Evolutionary conservation across 2,113 vertebrate species (phyloP), one percentile per base, ranked within the genome.

Genomic region (Epinephelus moara): DNA sequence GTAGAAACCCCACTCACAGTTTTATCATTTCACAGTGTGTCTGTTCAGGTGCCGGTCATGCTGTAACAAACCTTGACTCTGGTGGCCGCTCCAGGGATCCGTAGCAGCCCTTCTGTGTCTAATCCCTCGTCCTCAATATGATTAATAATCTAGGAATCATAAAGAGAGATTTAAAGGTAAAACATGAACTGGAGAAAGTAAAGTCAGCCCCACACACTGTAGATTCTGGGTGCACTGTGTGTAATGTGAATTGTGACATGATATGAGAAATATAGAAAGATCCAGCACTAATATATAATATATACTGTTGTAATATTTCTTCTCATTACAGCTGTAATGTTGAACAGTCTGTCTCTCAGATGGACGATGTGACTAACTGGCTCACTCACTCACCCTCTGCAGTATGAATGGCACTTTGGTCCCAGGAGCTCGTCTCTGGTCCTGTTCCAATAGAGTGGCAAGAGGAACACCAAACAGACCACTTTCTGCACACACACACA

Each of bases 71-170:
- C 98, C 97, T 99, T 99, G 81, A 99, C 91, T 95, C 98, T 95
- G 21, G 93, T 90, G 13, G 97, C 95, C 19, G 93, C 96, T 93
- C 98, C 98, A 53, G 98, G 97, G 89, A 99, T 97, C 88, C 98
- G 94, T 59, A 99, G 95, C 86, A 99, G 95, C 2, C 98, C 98
- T 93, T 99, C 98, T 0, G 97, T 99, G 88, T 97, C 96, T 81
- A 99, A 93, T 49, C 97, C 97, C 67, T 96, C 94, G 4, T 97
- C 95, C 91, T 99, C 97, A 66, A 99, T 98, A 57, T 96, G 97
- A 73, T 84, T 94, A 87, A 99, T 96, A 5, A 99, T 92, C 98
- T 99, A 84, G 42, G 78, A 81, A 74, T 1, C 6, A 76, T 13
- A 52, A 3, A 70, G 8, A 72, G 13, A 50, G 11, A 60, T 4